These are phyloP conservation scores for Nephrotoma guestfalica DNA, from an alignment of 2,888 invertebrate genomes.

Conservation along the genomic window DNA sequence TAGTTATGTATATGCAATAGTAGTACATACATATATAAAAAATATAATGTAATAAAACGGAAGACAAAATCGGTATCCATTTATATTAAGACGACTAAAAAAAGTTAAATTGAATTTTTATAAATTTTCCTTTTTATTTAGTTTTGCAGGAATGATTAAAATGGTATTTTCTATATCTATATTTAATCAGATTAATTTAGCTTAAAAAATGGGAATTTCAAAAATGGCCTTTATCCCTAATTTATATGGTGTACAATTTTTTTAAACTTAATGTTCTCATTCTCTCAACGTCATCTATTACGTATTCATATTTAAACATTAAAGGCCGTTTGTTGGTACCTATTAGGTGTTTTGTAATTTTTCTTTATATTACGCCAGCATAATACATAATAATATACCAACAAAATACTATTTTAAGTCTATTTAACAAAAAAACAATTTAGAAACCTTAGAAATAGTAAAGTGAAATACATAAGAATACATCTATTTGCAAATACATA, in stretches of 20 bases:
- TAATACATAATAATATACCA: neutral
- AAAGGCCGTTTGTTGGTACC: neutral
- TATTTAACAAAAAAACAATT: neutral
- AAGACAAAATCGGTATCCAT: neutral
- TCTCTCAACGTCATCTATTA: no score
- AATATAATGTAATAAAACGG: neutral
- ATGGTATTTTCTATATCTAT: neutral
- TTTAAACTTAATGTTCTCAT: no score
- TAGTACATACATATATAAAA: neutral
- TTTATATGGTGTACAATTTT: neutral
- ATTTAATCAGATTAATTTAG: neutral
- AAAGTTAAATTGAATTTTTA: neutral
- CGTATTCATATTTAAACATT: no score
- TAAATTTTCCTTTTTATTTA: neutral
- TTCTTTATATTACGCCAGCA: neutral
- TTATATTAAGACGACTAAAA: neutral
- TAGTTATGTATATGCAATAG: neutral
- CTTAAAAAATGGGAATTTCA: neutral
- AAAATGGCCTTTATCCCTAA: neutral
- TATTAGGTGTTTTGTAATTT: neutral
- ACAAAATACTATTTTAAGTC: neutral
- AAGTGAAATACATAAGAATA: neutral
- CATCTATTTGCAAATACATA: no score
- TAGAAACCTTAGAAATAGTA: neutral
- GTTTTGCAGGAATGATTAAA: neutral